Conservation (phyloP, 1,140 invertebrate species). For the Plectrocnemia conspersa region DNA sequence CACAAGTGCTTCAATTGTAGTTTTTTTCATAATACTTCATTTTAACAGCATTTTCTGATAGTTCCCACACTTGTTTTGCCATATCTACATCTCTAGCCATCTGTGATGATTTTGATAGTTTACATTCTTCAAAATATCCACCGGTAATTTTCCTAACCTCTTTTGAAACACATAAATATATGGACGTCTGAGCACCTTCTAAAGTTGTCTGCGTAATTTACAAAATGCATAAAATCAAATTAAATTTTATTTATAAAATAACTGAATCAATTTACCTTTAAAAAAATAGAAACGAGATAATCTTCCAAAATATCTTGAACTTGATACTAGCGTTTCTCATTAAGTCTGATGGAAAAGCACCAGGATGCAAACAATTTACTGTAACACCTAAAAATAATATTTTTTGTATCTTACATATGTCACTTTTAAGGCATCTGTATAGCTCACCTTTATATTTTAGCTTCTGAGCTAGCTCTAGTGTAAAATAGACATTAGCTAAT, state of each 20-base stretch:
- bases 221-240: slow-evolving; percentile 29
- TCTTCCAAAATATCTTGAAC: too few relatives aligned
- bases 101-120: slow-evolving; percentile 33
- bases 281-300: too few relatives aligned
- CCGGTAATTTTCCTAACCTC: slow-evolving; percentile 52
- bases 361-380: slow-evolving; percentile 38
- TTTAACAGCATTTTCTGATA: slow-evolving; percentile 44
- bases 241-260: neutral
- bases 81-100: slow-evolving; percentile 39
- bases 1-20: neutral
- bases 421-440: too few relatives aligned
- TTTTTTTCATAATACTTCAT: slow-evolving; percentile 32
- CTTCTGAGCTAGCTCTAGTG: too few relatives aligned
- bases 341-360: slow-evolving; percentile 36
- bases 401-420: too few relatives aligned
- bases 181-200: slow-evolving; percentile 56
- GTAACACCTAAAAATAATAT: slow-evolving; percentile 29
- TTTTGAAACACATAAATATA: slow-evolving; percentile 54
- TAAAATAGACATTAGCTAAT: too few relatives aligned
- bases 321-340: slow-evolving; percentile 27
- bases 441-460: too few relatives aligned
- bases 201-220: slow-evolving; percentile 48
- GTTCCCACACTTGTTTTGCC: slow-evolving; percentile 46
- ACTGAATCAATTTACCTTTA: too few relatives aligned
- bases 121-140: slow-evolving; percentile 57